phyloP scores from a whole-genome alignment of 2,888 invertebrate genomes.

The Dynastes grantii region DNA sequence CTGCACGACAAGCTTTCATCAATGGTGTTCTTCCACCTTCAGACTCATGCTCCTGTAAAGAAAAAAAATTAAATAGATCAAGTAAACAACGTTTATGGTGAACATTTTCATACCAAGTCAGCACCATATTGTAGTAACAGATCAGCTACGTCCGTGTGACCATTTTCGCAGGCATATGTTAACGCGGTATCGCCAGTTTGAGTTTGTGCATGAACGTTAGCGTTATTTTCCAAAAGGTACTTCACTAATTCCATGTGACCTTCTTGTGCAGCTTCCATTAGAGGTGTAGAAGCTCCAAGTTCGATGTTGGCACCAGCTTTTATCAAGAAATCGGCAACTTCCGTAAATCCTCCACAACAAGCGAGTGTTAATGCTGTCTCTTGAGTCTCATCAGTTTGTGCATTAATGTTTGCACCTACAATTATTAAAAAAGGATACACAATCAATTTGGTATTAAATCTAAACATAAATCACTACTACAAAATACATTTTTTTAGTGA shows the following conservation, averaged over 20 bases:
- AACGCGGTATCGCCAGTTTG: slow-evolving; percentile 93
- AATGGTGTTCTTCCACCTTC: slow-evolving; percentile 98
- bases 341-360: slow-evolving; percentile 95
- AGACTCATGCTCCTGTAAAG: slow-evolving; percentile 88
- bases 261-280: slow-evolving; percentile 99
- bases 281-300: slow-evolving; percentile 94
- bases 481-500: background rate
- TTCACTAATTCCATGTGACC: slow-evolving; percentile 95
- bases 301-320: slow-evolving; percentile 96
- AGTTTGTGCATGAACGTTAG: slow-evolving; percentile 94
- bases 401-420: slow-evolving; percentile 93
- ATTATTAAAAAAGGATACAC: slow-evolving; percentile 48
- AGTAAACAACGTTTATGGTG: too few relatives aligned
- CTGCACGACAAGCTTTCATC: slow-evolving; percentile 98
- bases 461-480: background rate
- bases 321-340: slow-evolving; percentile 95
- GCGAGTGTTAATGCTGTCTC: slow-evolving; percentile 96
- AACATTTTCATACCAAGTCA: slow-evolving; percentile 75
- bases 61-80: background rate
- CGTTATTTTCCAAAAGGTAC: slow-evolving; percentile 87
- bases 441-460: slow-evolving; percentile 1
- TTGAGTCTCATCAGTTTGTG: slow-evolving; percentile 98
- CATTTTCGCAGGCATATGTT: slow-evolving; percentile 98
- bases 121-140: slow-evolving; percentile 92
- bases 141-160: slow-evolving; percentile 97